These are phyloP conservation scores for Spilogale gracilis DNA, from an alignment of 2,113 vertebrate species.

Conservation along the genomic window DNA sequence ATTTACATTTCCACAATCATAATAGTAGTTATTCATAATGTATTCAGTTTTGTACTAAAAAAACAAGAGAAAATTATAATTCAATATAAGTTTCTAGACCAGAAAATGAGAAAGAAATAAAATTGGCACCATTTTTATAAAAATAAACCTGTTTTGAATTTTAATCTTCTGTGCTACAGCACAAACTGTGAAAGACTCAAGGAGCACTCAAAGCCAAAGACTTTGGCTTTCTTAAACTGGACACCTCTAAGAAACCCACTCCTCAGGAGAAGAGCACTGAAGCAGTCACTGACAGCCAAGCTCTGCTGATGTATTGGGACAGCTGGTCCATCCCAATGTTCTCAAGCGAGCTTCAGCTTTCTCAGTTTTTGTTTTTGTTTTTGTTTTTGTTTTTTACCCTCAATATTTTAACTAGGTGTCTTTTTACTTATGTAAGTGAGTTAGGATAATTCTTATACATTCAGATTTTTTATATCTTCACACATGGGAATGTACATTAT, in stretches of 20 bases:
- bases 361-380: too few relatives aligned
- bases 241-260: background rate
- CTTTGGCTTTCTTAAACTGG: background rate
- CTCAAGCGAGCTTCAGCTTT: background rate
- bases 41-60: background rate
- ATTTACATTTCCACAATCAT: background rate
- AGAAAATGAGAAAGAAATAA: conserved; percentile 16
- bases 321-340: background rate
- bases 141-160: background rate
- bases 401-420: background rate
- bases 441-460: background rate
- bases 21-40: background rate
- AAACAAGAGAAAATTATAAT: background rate
- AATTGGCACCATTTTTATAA: background rate
- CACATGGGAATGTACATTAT: background rate
- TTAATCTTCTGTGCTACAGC: background rate
- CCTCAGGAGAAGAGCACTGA: background rate
- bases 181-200: background rate
- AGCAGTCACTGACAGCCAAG: background rate
- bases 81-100: background rate
- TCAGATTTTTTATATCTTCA: background rate
- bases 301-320: background rate
- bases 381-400: background rate
- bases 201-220: background rate
- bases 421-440: background rate